These are phyloP conservation scores for Anthophora plumipes DNA, from an alignment of 2,888 invertebrate genomes.

Conservation along the genomic window DNA sequence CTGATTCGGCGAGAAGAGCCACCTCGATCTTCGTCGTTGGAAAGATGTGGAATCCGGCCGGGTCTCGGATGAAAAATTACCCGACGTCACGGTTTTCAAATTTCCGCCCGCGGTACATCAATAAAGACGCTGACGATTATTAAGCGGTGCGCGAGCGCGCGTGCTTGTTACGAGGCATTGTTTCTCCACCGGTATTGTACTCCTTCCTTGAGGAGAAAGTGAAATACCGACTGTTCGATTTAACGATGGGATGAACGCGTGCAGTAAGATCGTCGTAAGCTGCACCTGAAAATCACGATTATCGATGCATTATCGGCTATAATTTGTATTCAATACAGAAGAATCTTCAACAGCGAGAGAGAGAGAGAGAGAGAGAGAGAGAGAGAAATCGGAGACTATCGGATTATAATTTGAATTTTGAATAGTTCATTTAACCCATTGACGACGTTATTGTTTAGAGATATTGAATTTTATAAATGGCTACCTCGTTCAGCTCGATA, in stretches of 20 bases:
- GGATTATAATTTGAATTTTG: not conserved
- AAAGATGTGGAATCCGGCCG: conserved; percentile 39
- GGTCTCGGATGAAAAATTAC: conserved; percentile 66
- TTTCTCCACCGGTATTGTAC: conserved; percentile 53
- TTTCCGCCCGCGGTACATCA: conserved; percentile 66
- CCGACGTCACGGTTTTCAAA: conserved; percentile 65
- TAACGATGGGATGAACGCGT: conserved; percentile 34
- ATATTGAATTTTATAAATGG: not conserved
- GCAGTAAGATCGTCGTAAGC: not conserved
- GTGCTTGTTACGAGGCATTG: conserved; percentile 69
- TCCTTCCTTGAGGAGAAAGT: conserved; percentile 48
- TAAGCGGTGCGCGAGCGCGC: conserved; percentile 61
- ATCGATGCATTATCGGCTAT: not conserved
- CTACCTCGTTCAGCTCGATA: not conserved
- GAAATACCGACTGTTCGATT: conserved; percentile 44
- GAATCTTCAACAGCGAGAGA: no score
- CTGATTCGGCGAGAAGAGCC: conserved; percentile 53
- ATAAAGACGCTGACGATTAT: conserved; percentile 71
- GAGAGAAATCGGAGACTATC: no score
- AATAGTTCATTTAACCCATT: not conserved
- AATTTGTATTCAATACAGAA: not conserved
- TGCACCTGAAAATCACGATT: conserved; percentile 5
- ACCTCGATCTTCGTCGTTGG: conserved; percentile 15
- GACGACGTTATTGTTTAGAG: not conserved
- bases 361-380: no score